Conservation (phyloP, 30 jellyfish, hydroid and myxozoan genomes). For the Aurelia sp. region DNA sequence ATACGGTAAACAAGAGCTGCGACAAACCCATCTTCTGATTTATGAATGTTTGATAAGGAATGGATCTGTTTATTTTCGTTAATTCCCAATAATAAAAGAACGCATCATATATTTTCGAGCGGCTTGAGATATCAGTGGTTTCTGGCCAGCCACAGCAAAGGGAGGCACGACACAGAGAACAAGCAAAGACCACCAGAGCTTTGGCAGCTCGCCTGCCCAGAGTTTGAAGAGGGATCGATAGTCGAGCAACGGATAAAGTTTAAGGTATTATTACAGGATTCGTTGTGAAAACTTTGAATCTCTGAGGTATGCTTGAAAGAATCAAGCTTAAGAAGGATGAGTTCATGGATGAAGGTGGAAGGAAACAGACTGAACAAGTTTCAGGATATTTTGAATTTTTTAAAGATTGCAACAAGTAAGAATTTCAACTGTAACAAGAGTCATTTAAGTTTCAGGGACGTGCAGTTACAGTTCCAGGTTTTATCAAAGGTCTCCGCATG, state of each 20-base stretch:
- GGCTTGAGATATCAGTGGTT: neutral
- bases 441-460: too few relatives aligned
- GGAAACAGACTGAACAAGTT: too few relatives aligned
- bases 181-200: too few relatives aligned
- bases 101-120: neutral
- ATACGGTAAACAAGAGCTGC: slow-evolving; percentile 19
- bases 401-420: too few relatives aligned
- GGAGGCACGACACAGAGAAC: neutral
- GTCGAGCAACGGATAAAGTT: neutral
- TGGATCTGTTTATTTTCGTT: slow-evolving; percentile 24
- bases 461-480: too few relatives aligned
- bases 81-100: slow-evolving; percentile 29
- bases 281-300: neutral
- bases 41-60: slow-evolving; percentile 27
- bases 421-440: too few relatives aligned
- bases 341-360: too few relatives aligned
- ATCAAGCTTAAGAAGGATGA: too few relatives aligned
- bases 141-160: neutral
- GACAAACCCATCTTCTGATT: slow-evolving; percentile 28
- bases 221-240: neutral
- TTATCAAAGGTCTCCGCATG: too few relatives aligned
- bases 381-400: too few relatives aligned
- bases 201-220: too few relatives aligned
- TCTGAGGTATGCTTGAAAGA: too few relatives aligned
- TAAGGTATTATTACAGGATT: slow-evolving; percentile 8